Conservation (phyloP, 2,797 vertebrate genomes). For the Peromyscus nudipes region DNA sequence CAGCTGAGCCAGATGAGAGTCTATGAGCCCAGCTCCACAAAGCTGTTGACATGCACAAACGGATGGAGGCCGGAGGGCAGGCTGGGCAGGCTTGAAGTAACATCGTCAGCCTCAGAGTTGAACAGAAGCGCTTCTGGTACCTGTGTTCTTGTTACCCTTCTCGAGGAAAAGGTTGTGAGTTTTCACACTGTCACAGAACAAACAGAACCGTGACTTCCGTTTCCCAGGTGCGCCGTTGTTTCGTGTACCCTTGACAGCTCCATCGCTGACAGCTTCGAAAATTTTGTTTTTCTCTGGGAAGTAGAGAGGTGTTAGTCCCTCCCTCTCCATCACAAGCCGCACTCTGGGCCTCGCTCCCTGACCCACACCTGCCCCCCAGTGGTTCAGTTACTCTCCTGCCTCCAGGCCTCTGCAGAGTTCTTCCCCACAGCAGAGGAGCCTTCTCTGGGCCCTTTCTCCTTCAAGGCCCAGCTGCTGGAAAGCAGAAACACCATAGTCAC, state of each 20-base stretch:
- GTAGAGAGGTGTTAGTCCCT: not conserved
- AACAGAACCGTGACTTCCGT: constrained; percentile 55
- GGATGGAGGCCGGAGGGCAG: not conserved
- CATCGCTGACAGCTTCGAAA: constrained; percentile 48
- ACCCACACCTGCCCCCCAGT: not conserved
- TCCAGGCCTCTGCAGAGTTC: not conserved
- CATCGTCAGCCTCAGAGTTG: not conserved
- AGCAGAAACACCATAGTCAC: not conserved
- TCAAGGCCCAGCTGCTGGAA: not conserved
- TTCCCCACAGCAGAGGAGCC: not conserved
- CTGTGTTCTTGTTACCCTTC: constrained; percentile 30
- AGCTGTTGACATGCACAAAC: not conserved
- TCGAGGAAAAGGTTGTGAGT: constrained; percentile 63
- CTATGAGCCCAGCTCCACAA: not conserved
- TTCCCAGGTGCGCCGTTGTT: constrained; percentile 61
- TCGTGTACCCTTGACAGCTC: constrained; percentile 50
- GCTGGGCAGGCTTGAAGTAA: not conserved
- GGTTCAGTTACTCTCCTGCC: not conserved
- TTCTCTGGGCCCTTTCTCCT: not conserved
- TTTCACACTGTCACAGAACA: constrained; percentile 78
- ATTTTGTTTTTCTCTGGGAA: constrained; percentile 59
- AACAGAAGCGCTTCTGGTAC: not conserved
- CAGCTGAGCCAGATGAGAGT: not conserved
- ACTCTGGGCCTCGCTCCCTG: not conserved
- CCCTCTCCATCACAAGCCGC: not conserved